Percentiles rank a stretch among this genome's conserved stretches.
phyloP scores from a whole-genome alignment of 2,113 vertebrate genomes.

The Lontra canadensis region DNA sequence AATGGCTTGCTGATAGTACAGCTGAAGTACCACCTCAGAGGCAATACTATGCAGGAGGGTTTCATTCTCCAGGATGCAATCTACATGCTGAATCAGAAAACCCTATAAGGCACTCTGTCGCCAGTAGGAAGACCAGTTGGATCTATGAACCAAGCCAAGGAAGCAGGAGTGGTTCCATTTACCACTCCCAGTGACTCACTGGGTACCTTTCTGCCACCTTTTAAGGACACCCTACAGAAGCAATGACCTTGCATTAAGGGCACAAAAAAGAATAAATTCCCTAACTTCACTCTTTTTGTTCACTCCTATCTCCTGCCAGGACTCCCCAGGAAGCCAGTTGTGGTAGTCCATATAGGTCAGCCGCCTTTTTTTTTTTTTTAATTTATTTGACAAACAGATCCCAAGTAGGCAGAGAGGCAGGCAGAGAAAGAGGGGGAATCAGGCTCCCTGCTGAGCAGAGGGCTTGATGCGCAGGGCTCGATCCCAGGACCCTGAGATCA shows the following conservation, averaged over 20 bases:
- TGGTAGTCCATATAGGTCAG: background rate
- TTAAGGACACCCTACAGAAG: background rate
- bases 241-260: background rate
- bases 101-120: background rate
- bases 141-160: background rate
- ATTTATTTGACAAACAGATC: too few relatives aligned
- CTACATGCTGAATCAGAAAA: background rate
- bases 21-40: background rate
- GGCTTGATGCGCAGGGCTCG: rapidly evolving
- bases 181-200: background rate
- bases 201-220: background rate
- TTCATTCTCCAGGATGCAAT: background rate
- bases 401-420: too few relatives aligned
- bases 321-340: background rate
- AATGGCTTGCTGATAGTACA: background rate
- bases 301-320: background rate
- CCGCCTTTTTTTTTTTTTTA: background rate
- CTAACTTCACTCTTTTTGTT: background rate
- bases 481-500: too few relatives aligned
- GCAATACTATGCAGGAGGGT: background rate
- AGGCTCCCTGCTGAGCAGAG: too few relatives aligned
- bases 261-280: background rate
- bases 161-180: background rate
- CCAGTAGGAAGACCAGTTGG: background rate
- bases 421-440: too few relatives aligned